phyloP scores from a whole-genome alignment of 1,140 invertebrate species.

The Rhagoletis zephyria region DNA sequence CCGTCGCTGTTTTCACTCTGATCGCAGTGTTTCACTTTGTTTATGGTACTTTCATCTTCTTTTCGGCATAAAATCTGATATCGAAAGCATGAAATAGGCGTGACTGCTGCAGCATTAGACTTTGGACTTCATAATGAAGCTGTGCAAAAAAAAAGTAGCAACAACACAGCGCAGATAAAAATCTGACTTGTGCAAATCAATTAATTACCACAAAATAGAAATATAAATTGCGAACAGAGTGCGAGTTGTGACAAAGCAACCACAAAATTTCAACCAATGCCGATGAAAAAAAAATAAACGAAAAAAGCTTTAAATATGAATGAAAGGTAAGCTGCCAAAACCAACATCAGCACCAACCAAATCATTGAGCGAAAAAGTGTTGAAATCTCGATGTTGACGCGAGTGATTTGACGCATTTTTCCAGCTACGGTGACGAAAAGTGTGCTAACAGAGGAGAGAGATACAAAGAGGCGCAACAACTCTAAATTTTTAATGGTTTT shows the following conservation, averaged over 20 bases:
- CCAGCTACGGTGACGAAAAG: not conserved
- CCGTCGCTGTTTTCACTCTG: too few relatives aligned
- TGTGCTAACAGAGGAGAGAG: not conserved
- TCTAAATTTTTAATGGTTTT: not conserved
- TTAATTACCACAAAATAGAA: conserved; percentile 38
- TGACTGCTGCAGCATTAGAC: not conserved
- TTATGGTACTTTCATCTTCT: too few relatives aligned
- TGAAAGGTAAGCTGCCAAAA: not conserved
- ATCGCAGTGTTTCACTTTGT: too few relatives aligned
- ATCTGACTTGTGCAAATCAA: conserved; percentile 22
- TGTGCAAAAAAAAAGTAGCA: not conserved
- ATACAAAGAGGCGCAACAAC: not conserved
- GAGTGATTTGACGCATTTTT: conserved; percentile 17
- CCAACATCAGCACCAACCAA: too few relatives aligned
- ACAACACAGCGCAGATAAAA: not conserved
- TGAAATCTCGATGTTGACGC: conserved; percentile 26
- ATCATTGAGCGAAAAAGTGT: conserved; percentile 20
- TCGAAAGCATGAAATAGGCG: conserved; percentile 25
- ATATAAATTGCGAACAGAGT: not conserved
- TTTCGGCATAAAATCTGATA: not conserved
- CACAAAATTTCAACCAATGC: not conserved
- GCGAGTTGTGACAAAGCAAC: conserved; percentile 1
- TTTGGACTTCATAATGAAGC: not conserved
- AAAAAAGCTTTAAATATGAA: not conserved
- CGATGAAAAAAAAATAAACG: not conserved